These are phyloP conservation scores for Strigamia transsilvanica DNA, from an alignment of 2,888 invertebrate genomes.

Conservation along the genomic window DNA sequence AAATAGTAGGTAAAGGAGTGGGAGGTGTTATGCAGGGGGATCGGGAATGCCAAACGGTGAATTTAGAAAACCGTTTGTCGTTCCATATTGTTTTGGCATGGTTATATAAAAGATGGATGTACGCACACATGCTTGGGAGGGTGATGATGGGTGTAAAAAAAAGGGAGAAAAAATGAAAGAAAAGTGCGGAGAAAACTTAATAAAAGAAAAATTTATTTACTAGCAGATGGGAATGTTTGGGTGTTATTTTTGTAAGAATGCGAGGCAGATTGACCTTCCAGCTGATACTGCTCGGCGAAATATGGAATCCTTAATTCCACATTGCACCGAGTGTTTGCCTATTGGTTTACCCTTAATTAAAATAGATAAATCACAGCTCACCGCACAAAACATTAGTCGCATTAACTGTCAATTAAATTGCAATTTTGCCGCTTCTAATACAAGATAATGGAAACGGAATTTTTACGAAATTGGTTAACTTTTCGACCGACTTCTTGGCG, in stretches of 20 bases:
- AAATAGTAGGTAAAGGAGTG: background rate
- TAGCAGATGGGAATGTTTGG: constrained; percentile 43
- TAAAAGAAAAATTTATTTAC: constrained; percentile 42
- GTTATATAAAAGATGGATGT: constrained; percentile 30
- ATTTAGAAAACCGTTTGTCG: constrained; percentile 30
- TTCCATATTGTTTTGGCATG: constrained; percentile 30
- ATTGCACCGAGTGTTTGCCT: constrained; percentile 30
- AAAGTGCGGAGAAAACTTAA: constrained; percentile 32
- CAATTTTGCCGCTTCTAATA: constrained; percentile 21
- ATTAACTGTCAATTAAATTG: constrained; percentile 30
- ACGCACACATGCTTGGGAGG: constrained; percentile 1
- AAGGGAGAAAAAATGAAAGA: background rate
- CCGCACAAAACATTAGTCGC: constrained; percentile 30
- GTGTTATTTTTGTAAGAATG: constrained; percentile 30
- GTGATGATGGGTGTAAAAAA: background rate
- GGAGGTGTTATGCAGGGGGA: background rate
- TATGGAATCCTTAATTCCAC: constrained; percentile 30
- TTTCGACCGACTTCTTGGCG: background rate
- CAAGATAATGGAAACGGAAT: background rate
- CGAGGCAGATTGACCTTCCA: constrained; percentile 24
- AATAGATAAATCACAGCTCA: constrained; percentile 30
- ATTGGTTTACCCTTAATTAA: constrained; percentile 30
- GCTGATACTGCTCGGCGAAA: constrained; percentile 30
- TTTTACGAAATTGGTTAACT: background rate
- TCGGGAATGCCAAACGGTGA: background rate